Base-by-base conservation (phyloP, 2,797 vertebrate species). In the Scomberomorus guttatus region DNA sequence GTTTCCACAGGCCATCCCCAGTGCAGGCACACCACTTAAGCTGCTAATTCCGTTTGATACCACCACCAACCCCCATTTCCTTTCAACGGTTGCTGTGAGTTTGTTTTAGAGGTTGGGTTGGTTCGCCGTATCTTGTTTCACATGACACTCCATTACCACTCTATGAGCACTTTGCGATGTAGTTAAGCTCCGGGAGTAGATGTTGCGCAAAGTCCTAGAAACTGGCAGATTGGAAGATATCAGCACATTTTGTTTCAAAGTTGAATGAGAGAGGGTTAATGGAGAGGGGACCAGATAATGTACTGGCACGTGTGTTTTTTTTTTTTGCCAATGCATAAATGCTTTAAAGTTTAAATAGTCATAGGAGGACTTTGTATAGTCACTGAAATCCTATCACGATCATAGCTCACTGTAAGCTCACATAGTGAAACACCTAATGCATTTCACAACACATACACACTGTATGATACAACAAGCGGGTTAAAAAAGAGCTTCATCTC, bases 1-100 rank as follows among this genome's bases (percentile, higher is more conserved):
- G 77, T 90, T 90, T 87, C 84, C 81, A 82, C 34, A 17, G 50
- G 83, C 69, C 70, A 73, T 73, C 59, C 72, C 57, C 52, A 71
- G 48, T n/a, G 63, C 65, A 79, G 66, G 54, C 69, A 27, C 69
- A 57, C 68, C 66, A 66, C 60, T 61, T 29, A 61, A 72, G 70
- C 57, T 62, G 58, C 62, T 89, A 79, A 86, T 85, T 87, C 64
- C 50, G 60, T 79, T 61, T 83, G 79, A 84, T 48, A 56, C 77
- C 71, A 54, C 59, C 56, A 67, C 66, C 56, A 60, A 56, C 72
- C 84, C 78, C 79, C 75, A 80, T 79, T 76, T 75, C 79, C 80
- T 72, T 68, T 76, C 80, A 70, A 72, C 81, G 77, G 77, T 76
- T 81, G 56, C 68, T 82, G 55, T 54, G 69, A 76, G 77, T 76